Conservation (phyloP, 2,113 vertebrate genomes). For the Hiodon alosoides region DNA sequence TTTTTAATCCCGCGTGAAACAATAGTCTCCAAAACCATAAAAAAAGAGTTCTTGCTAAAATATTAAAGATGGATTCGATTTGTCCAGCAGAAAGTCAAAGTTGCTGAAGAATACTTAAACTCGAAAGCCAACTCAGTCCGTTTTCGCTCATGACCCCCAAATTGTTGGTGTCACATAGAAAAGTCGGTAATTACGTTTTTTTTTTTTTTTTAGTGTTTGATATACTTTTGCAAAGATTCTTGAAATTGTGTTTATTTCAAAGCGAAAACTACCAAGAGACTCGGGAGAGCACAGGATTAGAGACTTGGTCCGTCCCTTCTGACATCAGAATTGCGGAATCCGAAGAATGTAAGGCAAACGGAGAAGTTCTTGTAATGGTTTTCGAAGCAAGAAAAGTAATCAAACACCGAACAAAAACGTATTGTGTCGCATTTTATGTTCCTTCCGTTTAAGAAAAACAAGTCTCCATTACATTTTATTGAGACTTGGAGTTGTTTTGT, state of each 20-base stretch:
- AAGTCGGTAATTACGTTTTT: slow-evolving; percentile 7
- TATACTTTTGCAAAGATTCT: slow-evolving; percentile 30
- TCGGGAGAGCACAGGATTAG: slow-evolving; percentile 29
- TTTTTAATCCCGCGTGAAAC: not conserved
- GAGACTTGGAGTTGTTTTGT: too few relatives aligned
- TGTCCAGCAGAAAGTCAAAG: slow-evolving; percentile 4
- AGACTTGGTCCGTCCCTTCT: slow-evolving; percentile 48
- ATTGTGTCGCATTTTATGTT: too few relatives aligned
- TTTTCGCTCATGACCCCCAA: not conserved
- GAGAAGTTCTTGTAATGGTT: slow-evolving; percentile 35
- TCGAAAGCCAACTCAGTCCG: not conserved
- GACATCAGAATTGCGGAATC: slow-evolving; percentile 64
- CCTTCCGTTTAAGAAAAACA: too few relatives aligned
- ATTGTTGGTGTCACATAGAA: not conserved
- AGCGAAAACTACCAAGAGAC: slow-evolving; percentile 41
- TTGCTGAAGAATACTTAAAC: not conserved
- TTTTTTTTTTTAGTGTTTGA: not conserved
- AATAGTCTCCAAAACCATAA: not conserved
- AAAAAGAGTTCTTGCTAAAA: not conserved
- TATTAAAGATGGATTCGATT: slow-evolving; percentile 16
- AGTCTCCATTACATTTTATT: too few relatives aligned
- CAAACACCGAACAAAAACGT: too few relatives aligned
- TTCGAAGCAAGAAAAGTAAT: too few relatives aligned
- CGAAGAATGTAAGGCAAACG: slow-evolving; percentile 59
- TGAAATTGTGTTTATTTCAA: slow-evolving; percentile 44